These are phyloP conservation scores for Scylla paramamosain DNA, from an alignment of 1,140 invertebrate genomes.

Conservation along the genomic window DNA sequence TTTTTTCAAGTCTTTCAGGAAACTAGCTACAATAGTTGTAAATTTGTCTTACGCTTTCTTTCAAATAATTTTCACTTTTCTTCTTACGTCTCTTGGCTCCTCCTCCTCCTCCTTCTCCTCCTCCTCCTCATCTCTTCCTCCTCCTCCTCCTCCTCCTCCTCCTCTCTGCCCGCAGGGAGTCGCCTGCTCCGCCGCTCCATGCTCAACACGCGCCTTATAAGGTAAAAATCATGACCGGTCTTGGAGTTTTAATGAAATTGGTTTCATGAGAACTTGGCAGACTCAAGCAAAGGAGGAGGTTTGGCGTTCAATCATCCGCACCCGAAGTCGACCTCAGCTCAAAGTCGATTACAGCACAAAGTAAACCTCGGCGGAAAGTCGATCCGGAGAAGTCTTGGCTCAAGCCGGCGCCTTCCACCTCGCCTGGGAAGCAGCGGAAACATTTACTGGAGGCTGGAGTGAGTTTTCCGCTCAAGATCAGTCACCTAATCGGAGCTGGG, in stretches of 20 bases:
- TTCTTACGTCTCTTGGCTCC: no score
- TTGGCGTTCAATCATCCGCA: not conserved
- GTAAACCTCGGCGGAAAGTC: not conserved
- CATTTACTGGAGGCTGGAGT: no score
- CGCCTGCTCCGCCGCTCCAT: not conserved
- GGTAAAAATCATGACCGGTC: constrained; percentile 1
- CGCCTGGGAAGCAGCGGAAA: no score
- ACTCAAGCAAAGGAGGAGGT: not conserved
- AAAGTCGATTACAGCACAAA: not conserved
- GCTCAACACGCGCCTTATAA: not conserved
- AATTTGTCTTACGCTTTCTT: no score
- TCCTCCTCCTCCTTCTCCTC: not conserved
- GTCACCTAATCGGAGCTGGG: no score
- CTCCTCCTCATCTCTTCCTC: no score
- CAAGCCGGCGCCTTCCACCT: no score
- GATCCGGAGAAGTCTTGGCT: no score
- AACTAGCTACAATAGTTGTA: no score
- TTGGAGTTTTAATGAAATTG: constrained; percentile 16
- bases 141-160: not conserved
- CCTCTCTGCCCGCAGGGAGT: not conserved
- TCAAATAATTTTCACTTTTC: no score
- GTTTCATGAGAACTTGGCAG: constrained; percentile 2
- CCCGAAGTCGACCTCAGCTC: not conserved
- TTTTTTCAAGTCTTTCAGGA: not conserved
- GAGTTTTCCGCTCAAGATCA: no score